A percentile compares a stretch with the other conserved stretches of the same genome.
Evolutionary conservation across 1,140 invertebrate species (phyloP).

Genomic region (Chlorops oryzae): DNA sequence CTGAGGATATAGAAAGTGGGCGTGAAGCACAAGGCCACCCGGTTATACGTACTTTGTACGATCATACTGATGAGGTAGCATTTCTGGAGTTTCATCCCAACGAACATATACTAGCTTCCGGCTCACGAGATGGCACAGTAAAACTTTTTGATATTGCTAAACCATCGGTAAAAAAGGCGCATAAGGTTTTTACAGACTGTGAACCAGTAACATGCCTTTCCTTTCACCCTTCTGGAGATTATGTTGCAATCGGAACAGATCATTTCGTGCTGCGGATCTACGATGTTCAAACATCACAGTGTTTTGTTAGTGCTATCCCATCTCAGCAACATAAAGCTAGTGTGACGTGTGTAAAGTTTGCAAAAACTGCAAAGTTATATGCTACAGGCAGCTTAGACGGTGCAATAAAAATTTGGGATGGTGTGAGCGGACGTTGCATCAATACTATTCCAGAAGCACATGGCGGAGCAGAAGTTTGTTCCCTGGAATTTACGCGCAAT

Average conservation of each 20-base stretch:
- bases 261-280: constrained; percentile 89
- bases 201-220: constrained; percentile 81
- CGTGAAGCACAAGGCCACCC: constrained; percentile 90
- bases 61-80: constrained; percentile 96
- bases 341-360: constrained; percentile 78
- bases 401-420: constrained; percentile 92
- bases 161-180: constrained; percentile 95
- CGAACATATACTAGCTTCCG: constrained; percentile 88
- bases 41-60: constrained; percentile 96
- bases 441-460: constrained; percentile 92
- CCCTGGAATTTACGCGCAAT: constrained; percentile 89
- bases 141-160: constrained; percentile 98
- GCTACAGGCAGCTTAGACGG: constrained; percentile 90
- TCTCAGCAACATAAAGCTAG: constrained; percentile 84
- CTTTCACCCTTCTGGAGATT: constrained; percentile 95
- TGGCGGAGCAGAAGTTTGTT: constrained; percentile 90
- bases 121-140: constrained; percentile 87
- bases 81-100: constrained; percentile 94
- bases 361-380: constrained; percentile 79
- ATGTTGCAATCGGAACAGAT: constrained; percentile 85
- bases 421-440: constrained; percentile 88
- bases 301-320: constrained; percentile 87
- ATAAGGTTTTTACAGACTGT: constrained; percentile 89
- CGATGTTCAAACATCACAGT: constrained; percentile 92
- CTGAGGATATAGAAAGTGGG: constrained; percentile 72